Conservation (phyloP, 2,888 invertebrate genomes). For the Stenoptilia bipunctidactyla region DNA sequence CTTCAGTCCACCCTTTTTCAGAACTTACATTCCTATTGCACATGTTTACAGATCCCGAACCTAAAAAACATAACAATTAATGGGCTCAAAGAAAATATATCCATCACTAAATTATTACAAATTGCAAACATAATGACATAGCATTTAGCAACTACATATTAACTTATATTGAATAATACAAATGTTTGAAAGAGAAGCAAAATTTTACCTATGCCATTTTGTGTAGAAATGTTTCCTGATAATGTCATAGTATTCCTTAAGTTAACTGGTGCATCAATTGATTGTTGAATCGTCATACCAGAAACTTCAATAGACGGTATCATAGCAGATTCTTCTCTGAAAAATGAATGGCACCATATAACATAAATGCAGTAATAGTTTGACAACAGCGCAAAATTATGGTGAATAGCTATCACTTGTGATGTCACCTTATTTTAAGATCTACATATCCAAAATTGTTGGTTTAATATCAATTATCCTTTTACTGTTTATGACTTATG, state of each 20-base stretch:
- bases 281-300: constrained; percentile 93
- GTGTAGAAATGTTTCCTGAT: constrained; percentile 84
- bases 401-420: too few species aligned
- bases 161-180: too few species aligned
- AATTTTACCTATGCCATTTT: constrained; percentile 92
- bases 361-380: too few species aligned
- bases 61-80: constrained; percentile 39
- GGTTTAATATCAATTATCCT: too few species aligned
- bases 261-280: constrained; percentile 93
- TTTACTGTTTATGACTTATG: too few species aligned
- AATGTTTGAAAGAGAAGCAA: too few species aligned
- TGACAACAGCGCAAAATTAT: too few species aligned
- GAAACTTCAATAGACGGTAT: constrained; percentile 89
- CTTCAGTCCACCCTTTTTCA: constrained; percentile 89
- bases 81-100: constrained; percentile 1
- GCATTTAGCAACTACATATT: too few species aligned
- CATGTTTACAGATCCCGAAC: constrained; percentile 82
- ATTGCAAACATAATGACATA: too few species aligned
- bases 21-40: constrained; percentile 83
- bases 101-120: background rate
- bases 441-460: too few species aligned
- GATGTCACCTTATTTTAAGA: too few species aligned
- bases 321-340: constrained; percentile 55
- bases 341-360: too few species aligned
- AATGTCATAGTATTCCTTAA: constrained; percentile 86